phyloP scores from a whole-genome alignment of 2,888 invertebrate species.

The Agonum fuliginosum region DNA sequence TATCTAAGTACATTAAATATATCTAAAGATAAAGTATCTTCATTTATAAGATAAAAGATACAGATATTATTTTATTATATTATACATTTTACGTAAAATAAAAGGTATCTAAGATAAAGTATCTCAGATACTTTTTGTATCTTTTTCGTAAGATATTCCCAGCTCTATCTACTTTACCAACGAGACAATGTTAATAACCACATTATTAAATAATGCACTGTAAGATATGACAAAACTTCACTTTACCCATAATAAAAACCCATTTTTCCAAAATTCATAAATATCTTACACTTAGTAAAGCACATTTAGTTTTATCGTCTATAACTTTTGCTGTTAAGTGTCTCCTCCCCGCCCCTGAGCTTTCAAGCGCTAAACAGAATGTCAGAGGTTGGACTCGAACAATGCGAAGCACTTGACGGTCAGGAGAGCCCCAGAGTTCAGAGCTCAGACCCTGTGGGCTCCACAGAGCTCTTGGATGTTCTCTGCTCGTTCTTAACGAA shows the following conservation, averaged over 20 bases:
- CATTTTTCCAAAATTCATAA: not conserved
- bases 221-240: not conserved
- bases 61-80: too few species aligned
- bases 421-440: not conserved
- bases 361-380: not conserved
- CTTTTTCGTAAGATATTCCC: too few species aligned
- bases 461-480: too few species aligned
- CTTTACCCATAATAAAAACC: not conserved
- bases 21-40: too few species aligned
- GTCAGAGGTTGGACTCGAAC: not conserved
- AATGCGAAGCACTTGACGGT: conserved; percentile 1
- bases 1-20: too few species aligned
- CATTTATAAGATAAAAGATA: too few species aligned
- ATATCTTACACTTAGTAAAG: not conserved
- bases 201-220: not conserved
- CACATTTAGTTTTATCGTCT: conserved; percentile 9
- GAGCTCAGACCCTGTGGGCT: too few species aligned
- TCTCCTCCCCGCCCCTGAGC: not conserved
- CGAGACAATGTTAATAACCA: too few species aligned
- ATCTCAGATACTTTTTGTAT: too few species aligned
- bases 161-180: too few species aligned
- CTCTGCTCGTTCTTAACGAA: not conserved
- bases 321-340: not conserved
- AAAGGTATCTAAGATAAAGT: too few species aligned
- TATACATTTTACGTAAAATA: too few species aligned